Evolutionary conservation across 2,888 invertebrate genomes (phyloP), one percentile per base, ranked within the genome.

Genomic region (Imbricaverruca yamaguchii): DNA sequence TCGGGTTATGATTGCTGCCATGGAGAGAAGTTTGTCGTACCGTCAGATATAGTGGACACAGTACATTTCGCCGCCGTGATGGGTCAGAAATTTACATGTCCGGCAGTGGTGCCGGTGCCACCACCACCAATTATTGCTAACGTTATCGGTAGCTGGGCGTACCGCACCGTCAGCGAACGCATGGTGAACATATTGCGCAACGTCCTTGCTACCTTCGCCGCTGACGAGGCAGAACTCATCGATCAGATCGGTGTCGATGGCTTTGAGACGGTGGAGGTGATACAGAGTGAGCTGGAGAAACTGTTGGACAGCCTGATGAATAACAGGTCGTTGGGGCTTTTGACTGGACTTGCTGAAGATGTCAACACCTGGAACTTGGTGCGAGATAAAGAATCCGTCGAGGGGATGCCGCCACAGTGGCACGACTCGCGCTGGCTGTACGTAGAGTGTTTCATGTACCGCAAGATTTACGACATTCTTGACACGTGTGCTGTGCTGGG

Each of bases 371-470:
- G 82, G 82, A 83, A 83, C 77, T 55, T n/a, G 0, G 74, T 80
- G 9, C 65, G 82, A 18, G 80, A 83, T n/a, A 67, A 59, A 0
- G 81, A 80, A 56, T 67, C 65, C 8, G 53, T n/a, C 15, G 79
- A 78, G 39, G 87, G 86, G 6, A 85, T 84, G 80, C 85, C 86
- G 0, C 88, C 89, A 15, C 87, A 87, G 0, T 93, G 92, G 90
- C 98, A 93, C 86, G 91, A 91, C 21, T 91, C 93, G 57, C 89
- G 91, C 0, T 98, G 97, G 97, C 89, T 98, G 0, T 93, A 94
- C 85, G 91, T 92, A 0, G 98, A 98, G 87, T 96, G 96, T 86
- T 98, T 96, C 86, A 91, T 98, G 88, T 98, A 91, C 84, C 82
- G 90, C 53, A 85, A 87, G 81, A 87, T 90, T 21, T 85, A 86